Evolutionary conservation across 2,113 vertebrate species (phyloP).

Genomic region (Limnothrissa miodon): DNA sequence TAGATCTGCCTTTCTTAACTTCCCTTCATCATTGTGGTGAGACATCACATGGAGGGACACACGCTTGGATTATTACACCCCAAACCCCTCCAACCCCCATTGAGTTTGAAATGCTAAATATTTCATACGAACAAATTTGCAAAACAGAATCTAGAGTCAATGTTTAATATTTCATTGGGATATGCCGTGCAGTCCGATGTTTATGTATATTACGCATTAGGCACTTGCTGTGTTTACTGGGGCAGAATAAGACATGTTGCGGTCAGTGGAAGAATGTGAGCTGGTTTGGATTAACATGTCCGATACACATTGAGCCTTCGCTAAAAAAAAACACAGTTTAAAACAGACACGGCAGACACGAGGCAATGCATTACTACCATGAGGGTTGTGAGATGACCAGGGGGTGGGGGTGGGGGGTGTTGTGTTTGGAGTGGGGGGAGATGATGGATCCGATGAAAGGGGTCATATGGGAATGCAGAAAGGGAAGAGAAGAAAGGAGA

Average conservation of each 20-base stretch:
- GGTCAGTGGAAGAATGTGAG: background rate
- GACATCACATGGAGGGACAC: background rate
- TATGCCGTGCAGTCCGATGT: background rate
- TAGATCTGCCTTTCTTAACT: background rate
- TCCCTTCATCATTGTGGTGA: background rate
- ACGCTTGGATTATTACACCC: background rate
- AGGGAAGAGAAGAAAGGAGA: background rate
- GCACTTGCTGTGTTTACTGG: conserved; percentile 21
- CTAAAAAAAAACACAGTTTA: background rate
- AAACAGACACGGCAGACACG: background rate
- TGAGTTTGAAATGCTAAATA: conserved; percentile 33
- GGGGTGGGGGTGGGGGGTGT: background rate
- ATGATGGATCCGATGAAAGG: background rate
- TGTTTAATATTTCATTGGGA: conserved; percentile 35
- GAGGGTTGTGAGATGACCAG: background rate
- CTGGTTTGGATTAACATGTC: background rate
- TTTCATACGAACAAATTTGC: conserved; percentile 38
- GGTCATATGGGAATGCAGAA: conserved; percentile 48
- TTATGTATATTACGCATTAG: conserved; percentile 15
- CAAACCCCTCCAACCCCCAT: too few relatives aligned
- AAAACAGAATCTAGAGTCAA: conserved; percentile 12
- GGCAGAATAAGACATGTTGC: conserved; percentile 29
- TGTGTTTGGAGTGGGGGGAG: too few relatives aligned
- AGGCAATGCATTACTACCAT: background rate
- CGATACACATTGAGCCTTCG: background rate